Conservation (phyloP, 1,140 invertebrate genomes). For the Phenacoccus solenopsis region DNA sequence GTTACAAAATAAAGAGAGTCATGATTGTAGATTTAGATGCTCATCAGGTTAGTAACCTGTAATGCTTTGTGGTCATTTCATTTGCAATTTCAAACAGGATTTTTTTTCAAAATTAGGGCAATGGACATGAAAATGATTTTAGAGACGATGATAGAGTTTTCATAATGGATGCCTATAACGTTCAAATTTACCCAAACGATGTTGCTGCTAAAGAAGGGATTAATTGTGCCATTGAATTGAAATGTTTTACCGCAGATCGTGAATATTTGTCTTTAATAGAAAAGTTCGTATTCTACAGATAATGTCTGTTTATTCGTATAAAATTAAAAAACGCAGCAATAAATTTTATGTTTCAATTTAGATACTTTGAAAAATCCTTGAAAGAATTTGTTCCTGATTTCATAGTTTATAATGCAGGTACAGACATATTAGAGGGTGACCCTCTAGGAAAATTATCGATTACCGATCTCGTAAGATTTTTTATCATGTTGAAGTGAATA, state of each 20-base stretch:
- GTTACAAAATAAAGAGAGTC: slow-evolving; percentile 43
- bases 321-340: too few relatives aligned
- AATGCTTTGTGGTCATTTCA: not conserved
- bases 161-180: slow-evolving; percentile 79
- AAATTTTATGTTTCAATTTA: slow-evolving; percentile 26
- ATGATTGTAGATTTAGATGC: slow-evolving; percentile 85
- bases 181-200: slow-evolving; percentile 67
- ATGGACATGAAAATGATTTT: slow-evolving; percentile 75
- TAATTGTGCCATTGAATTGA: slow-evolving; percentile 54
- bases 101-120: slow-evolving; percentile 44
- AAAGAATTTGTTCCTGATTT: slow-evolving; percentile 63
- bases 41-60: slow-evolving; percentile 46
- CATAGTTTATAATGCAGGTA: slow-evolving; percentile 78
- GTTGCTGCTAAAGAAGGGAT: slow-evolving; percentile 58
- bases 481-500: slow-evolving; percentile 10
- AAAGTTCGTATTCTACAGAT: slow-evolving; percentile 36
- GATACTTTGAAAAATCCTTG: slow-evolving; percentile 49
- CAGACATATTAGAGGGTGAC: slow-evolving; percentile 67
- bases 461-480: slow-evolving; percentile 43
- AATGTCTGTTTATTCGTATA: too few relatives aligned
- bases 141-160: slow-evolving; percentile 55
- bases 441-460: slow-evolving; percentile 56
- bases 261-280: slow-evolving; percentile 56
- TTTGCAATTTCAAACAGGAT: not conserved
- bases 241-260: slow-evolving; percentile 48